Evolutionary conservation across 2,113 vertebrate genomes (phyloP).

Genomic region (Lophius piscatorius): DNA sequence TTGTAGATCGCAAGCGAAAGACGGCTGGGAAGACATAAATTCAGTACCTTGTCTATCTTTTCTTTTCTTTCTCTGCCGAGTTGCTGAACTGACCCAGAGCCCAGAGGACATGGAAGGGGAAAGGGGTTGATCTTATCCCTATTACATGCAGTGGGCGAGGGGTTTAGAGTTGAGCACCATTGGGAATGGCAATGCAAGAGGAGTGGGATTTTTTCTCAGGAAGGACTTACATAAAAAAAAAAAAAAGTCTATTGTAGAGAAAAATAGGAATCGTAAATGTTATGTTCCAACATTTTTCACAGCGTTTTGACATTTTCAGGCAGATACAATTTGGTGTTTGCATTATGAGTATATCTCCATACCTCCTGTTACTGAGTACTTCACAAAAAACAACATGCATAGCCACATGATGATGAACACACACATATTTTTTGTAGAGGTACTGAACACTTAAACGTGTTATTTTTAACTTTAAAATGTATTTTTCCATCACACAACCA

Average conservation of each 20-base stretch:
- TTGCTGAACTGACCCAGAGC: conserved; percentile 30
- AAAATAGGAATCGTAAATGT: conserved; percentile 16
- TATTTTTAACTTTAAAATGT: too few relatives aligned
- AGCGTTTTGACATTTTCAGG: too few relatives aligned
- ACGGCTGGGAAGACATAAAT: too few relatives aligned
- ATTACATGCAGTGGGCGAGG: conserved; percentile 50
- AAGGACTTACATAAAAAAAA: conserved; percentile 41
- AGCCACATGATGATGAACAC: background rate
- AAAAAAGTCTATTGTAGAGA: conserved; percentile 33
- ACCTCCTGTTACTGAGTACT: too few relatives aligned
- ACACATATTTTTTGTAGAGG: too few relatives aligned
- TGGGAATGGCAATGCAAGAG: conserved; percentile 54
- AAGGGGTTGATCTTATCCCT: conserved; percentile 47
- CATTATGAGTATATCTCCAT: too few relatives aligned
- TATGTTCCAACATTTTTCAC: too few relatives aligned
- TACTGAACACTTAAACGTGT: too few relatives aligned
- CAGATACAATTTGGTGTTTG: too few relatives aligned
- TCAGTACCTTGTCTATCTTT: too few relatives aligned
- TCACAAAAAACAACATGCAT: conserved; percentile 10
- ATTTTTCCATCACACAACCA: too few relatives aligned
- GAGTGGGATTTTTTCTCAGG: conserved; percentile 41
- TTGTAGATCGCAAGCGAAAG: too few relatives aligned
- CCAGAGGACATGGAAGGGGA: conserved; percentile 34
- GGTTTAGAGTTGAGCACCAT: conserved; percentile 45
- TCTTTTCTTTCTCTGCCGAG: conserved; percentile 9